phyloP scores from a whole-genome alignment of 2,888 invertebrate genomes.

The Byasa hedistus region DNA sequence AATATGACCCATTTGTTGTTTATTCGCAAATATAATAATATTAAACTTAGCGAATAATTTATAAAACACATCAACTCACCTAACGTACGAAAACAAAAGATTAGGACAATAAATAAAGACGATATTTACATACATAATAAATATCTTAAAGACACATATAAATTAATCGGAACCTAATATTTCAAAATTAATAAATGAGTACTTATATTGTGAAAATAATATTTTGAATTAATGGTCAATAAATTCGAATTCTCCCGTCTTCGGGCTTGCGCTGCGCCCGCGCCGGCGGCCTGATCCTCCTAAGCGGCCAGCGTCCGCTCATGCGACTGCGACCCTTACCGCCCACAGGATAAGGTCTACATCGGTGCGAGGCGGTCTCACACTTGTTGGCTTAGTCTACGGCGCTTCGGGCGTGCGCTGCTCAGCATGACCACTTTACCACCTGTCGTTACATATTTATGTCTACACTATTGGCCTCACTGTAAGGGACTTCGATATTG shows the following conservation, averaged over 20 bases:
- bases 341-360: constrained; percentile 34
- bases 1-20: constrained; percentile 6
- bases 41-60: constrained; percentile 39
- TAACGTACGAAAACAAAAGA: constrained; percentile 69
- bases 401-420: constrained; percentile 68
- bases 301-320: no score
- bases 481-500: constrained; percentile 80
- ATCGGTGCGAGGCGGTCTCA: constrained; percentile 47
- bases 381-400: constrained; percentile 50
- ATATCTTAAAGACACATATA: constrained; percentile 80
- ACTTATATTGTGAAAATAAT: constrained; percentile 81
- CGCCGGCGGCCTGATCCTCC: constrained; percentile 29
- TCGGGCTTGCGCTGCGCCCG: constrained; percentile 75
- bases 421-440: constrained; percentile 79
- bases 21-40: not conserved
- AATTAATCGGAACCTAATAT: constrained; percentile 81
- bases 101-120: constrained; percentile 75
- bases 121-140: constrained; percentile 80
- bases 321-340: no score
- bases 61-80: constrained; percentile 49
- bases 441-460: constrained; percentile 81
- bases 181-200: constrained; percentile 81
- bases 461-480: constrained; percentile 80
- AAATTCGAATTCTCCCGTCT: constrained; percentile 80
- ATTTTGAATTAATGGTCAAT: constrained; percentile 81